These are phyloP conservation scores for Magallana gigas DNA, from an alignment of 1,140 invertebrate species.

Conservation along the genomic window DNA sequence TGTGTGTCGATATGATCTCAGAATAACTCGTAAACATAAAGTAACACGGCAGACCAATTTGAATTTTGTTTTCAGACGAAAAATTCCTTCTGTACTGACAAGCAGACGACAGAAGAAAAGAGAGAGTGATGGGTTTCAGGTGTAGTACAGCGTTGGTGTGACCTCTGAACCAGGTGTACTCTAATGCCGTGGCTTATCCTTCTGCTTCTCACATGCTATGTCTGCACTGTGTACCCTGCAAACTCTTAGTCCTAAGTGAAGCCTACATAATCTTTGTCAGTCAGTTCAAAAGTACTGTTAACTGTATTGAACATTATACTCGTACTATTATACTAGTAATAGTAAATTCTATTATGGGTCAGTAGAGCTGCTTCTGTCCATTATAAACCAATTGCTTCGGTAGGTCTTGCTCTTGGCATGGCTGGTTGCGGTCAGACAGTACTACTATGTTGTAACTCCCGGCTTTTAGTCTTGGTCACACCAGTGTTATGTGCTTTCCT, in stretches of 20 bases:
- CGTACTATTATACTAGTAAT: too few relatives aligned
- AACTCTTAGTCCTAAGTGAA: not conserved
- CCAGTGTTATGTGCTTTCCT: constrained; percentile 64
- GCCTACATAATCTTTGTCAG: not conserved
- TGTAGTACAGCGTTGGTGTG: constrained; percentile 59
- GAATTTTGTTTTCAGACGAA: constrained; percentile 69
- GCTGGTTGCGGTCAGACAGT: not conserved
- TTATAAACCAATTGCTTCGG: too few relatives aligned
- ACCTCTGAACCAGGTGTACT: constrained; percentile 32
- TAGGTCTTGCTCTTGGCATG: constrained; percentile 46
- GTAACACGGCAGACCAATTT: constrained; percentile 37
- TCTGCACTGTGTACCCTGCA: constrained; percentile 33
- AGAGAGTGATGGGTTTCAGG: constrained; percentile 53
- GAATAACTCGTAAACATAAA: not conserved
- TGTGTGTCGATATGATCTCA: not conserved
- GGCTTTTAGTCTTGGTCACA: constrained; percentile 64
- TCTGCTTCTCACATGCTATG: constrained; percentile 15
- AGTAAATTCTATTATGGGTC: too few relatives aligned
- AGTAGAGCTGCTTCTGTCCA: too few relatives aligned
- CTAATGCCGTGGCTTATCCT: not conserved
- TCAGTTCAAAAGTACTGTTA: too few relatives aligned
- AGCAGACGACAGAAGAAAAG: constrained; percentile 44
- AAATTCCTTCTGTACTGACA: constrained; percentile 70
- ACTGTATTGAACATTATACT: too few relatives aligned
- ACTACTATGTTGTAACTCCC: not conserved